These are phyloP conservation scores for Labia minor DNA, from an alignment of 2,888 invertebrate species.

Conservation along the genomic window DNA sequence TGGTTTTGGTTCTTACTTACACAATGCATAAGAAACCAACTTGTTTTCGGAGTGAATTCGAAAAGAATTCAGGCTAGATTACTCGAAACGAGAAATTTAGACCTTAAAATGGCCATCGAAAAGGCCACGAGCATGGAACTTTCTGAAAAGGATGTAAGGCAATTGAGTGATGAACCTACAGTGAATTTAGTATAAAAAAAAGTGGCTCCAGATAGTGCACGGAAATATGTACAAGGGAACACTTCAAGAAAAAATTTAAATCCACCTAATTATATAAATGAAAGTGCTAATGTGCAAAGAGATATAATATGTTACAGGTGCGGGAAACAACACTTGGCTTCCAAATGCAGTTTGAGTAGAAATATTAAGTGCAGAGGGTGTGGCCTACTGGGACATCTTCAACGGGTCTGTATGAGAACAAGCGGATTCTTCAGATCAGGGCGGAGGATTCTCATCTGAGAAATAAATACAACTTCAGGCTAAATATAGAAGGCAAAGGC, in stretches of 20 bases:
- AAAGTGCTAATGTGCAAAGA: not conserved
- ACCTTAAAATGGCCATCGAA: not conserved
- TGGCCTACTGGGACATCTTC: not conserved
- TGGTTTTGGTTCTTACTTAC: not conserved
- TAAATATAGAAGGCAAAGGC: not conserved
- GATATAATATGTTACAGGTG: not conserved
- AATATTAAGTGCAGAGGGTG: not conserved
- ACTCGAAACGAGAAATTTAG: not conserved
- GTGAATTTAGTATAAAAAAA: not conserved
- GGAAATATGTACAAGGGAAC: not conserved
- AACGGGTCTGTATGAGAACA: not conserved
- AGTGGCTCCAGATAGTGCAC: not conserved
- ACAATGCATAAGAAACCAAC: not conserved
- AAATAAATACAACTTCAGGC: not conserved
- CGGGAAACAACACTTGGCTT: not conserved
- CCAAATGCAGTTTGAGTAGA: not conserved
- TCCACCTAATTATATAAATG: not conserved
- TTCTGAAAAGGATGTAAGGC: not conserved
- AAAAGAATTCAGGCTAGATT: not conserved
- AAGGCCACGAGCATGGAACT: conserved; percentile 9
- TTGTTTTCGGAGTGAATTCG: not conserved
- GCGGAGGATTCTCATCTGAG: not conserved
- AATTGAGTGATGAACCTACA: not conserved
- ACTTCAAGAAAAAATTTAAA: not conserved
- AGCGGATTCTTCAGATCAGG: not conserved